Evolutionary conservation across 1,140 invertebrate genomes (phyloP), one percentile per base, ranked within the genome.

Genomic region (Carposina sasakii): DNA sequence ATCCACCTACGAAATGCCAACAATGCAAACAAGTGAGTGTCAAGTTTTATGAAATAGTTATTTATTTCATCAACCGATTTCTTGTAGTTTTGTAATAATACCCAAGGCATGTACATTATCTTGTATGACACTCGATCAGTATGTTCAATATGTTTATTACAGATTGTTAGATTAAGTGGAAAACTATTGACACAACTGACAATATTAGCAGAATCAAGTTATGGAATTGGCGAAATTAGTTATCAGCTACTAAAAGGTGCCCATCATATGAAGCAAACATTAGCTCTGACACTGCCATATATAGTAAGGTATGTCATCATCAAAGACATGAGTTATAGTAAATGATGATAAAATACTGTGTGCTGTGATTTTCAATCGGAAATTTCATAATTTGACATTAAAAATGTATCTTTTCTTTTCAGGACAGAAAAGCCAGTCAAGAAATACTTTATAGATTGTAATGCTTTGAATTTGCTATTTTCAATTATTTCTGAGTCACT

Each of bases 151-250:
- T n/a, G n/a, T n/a, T 46, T 40, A 46, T 71, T 75, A 39, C 56
- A 85, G 66, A 66, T 86, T 36, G 39, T 70, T 41, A 60, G 60
- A 28, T 48, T 87, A 20, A 74, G 79, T 37, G 57, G 60, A 6
- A 81, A 74, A 40, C 58, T 88, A 26, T 55, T 87, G 24, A 61
- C 59, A n/a, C 79, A 78, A 39, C 58, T 89, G 22, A 76, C 76
- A 10, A 76, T 68, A 31, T 48, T 81, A 21, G 86, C 86, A 0
- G 86, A 88, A 60, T 86, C 85, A 3, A 84, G 81, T 54, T 82
- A 78, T 51, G 87, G 86, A 10, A 85, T 85, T 52, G 87, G 87
- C 17, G 83, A 88, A 70, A 88, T 89, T 36, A 85, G 85, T 40
- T 83, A 88, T 63, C 76, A 82, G 44, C 63, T 88, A 24, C 57